Conservation (phyloP, 2,113 vertebrate genomes). For the Polypterus senegalus region DNA sequence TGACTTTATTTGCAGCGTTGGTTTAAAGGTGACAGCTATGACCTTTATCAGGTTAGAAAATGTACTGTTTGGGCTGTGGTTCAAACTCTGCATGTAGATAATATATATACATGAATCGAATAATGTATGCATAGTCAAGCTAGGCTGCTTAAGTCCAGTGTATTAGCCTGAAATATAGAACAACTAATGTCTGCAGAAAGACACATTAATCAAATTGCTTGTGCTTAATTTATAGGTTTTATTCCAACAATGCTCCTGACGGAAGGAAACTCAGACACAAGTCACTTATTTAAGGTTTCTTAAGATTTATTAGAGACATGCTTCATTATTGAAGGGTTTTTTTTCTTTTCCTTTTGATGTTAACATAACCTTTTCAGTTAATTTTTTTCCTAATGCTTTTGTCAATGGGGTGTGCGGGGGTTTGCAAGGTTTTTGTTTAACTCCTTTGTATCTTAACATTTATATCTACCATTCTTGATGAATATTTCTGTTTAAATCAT, state of each 20-base stretch:
- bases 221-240: conserved; percentile 3
- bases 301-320: conserved; percentile 1
- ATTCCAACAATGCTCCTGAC: background rate
- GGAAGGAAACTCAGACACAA: conserved; percentile 4
- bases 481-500: no score
- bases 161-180: conserved; percentile 53
- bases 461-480: no score
- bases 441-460: no score
- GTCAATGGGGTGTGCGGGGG: no score
- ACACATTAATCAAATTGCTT: conserved; percentile 26
- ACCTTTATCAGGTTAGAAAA: conserved; percentile 41
- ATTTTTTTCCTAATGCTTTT: no score
- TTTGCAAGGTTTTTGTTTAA: no score
- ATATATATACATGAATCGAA: conserved; percentile 10
- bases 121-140: conserved; percentile 28
- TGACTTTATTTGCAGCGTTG: conserved; percentile 15
- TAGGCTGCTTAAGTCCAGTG: conserved; percentile 31
- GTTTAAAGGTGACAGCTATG: conserved; percentile 40
- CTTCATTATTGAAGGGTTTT: background rate
- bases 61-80: conserved; percentile 25
- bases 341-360: background rate
- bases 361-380: no score
- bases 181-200: conserved; percentile 54
- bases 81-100: conserved; percentile 28
- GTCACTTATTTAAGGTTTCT: conserved; percentile 5